phyloP scores from a whole-genome alignment of 1,140 invertebrate genomes.

The Leguminivora glycinivorella region DNA sequence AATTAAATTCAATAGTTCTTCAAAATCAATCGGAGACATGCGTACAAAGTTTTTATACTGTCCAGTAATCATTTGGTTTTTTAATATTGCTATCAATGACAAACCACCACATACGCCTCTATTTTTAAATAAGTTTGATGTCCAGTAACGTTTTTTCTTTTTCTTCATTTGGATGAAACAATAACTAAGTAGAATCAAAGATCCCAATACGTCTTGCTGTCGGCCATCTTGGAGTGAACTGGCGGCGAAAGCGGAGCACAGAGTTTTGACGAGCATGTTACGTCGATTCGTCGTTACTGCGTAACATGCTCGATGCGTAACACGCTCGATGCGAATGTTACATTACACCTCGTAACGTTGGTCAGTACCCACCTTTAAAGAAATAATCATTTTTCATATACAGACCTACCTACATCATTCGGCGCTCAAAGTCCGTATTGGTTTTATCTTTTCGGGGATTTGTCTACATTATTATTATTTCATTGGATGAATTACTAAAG shows the following conservation, averaged over 20 bases:
- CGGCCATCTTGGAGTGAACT: slow-evolving; percentile 32
- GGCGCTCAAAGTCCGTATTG: too few relatives aligned
- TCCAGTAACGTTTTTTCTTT: slow-evolving; percentile 40
- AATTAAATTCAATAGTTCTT: slow-evolving; percentile 39
- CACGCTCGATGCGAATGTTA: slow-evolving; percentile 33
- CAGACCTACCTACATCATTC: too few relatives aligned
- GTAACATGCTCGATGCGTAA: slow-evolving; percentile 36
- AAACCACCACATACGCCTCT: slow-evolving; percentile 36
- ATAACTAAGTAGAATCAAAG: slow-evolving; percentile 41
- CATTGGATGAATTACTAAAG: too few relatives aligned
- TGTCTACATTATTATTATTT: too few relatives aligned
- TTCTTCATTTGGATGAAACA: slow-evolving; percentile 41
- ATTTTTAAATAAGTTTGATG: slow-evolving; percentile 39
- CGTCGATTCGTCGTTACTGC: slow-evolving; percentile 38
- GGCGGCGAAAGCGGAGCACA: slow-evolving; percentile 32
- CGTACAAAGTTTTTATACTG: slow-evolving; percentile 38
- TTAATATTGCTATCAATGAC: slow-evolving; percentile 39
- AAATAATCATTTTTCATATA: too few relatives aligned
- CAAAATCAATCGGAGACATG: slow-evolving; percentile 39
- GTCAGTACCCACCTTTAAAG: slow-evolving; percentile 38
- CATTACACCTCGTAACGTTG: slow-evolving; percentile 37
- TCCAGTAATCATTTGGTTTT: slow-evolving; percentile 42
- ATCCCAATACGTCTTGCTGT: slow-evolving; percentile 35
- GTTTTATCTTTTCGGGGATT: too few relatives aligned
- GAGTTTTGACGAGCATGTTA: slow-evolving; percentile 40